Base-by-base conservation (phyloP, 2,888 invertebrate species). In the Tryphoninae sp. region DNA sequence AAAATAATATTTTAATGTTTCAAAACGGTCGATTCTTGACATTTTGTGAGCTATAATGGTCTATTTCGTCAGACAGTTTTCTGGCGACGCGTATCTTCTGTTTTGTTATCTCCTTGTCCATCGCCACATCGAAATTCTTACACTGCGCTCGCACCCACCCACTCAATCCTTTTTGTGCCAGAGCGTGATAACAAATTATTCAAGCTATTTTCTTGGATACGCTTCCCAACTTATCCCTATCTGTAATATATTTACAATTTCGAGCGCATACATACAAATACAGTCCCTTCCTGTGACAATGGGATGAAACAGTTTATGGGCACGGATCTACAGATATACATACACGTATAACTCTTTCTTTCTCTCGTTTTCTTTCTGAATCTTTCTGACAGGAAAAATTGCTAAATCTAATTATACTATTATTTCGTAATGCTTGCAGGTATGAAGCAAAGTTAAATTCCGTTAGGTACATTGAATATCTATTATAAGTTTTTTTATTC, bases 181-280 rank as follows among this genome's bases (percentile, higher is more conserved):
- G 62, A 62, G 72, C 76, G 72, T 83, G 83, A 80, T 81, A 77
- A 71, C 83, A 78, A 88, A 88, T 89, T 88, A 89, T 90, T 89
- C 88, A 88, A 87, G 86, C 83, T 82, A 83, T 86, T 86, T 86
- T 84, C 84, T 69, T 59, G 53, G 84, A 84, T 84, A 84, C 85
- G 85, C 53, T 51, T 13, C 83, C 85, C 83, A 84, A 83, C 77
- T 85, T 84, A 72, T 83, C 74, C 82, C 80, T 84, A 85, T 84
- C 80, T 81, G 76, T 68, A 69, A 78, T 78, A 62, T 75, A 76
- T 79, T 65, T 72, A 64, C 68, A 55, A 64, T 79, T 73, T 22
- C 58, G 49, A 76, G 71, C 13, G 72, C 53, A 68, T 45, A 58
- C 49, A 73, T 59, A 72, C 58, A 58, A 19, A 33, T 45, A 53